A percentile compares a stretch with the other conserved stretches of the same genome.
Conservation (phyloP, 2,113 vertebrate genomes). For the Noturus placidus region DNA sequence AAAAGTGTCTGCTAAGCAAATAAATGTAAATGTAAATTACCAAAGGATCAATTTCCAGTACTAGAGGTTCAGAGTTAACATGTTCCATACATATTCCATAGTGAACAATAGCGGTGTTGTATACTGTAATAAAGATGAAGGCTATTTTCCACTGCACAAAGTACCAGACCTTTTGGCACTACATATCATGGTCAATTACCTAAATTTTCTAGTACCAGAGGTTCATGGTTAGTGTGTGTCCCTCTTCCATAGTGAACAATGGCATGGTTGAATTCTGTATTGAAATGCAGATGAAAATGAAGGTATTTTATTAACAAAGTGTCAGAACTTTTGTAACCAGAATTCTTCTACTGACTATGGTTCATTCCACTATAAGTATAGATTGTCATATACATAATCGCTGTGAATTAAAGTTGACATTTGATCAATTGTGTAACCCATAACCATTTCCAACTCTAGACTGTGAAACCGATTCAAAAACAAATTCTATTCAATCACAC, state of each 20-base stretch:
- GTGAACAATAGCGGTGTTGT: not conserved
- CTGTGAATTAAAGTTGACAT: not conserved
- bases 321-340: not conserved
- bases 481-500: not conserved
- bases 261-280: not conserved
- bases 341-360: not conserved
- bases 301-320: not conserved
- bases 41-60: not conserved
- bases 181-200: not conserved
- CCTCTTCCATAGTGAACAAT: not conserved
- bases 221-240: not conserved
- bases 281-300: not conserved
- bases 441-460: not conserved
- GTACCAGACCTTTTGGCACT: not conserved
- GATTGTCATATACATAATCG: not conserved
- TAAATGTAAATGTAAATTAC: not conserved
- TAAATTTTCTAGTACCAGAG: not conserved
- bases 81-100: not conserved
- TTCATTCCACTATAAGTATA: not conserved
- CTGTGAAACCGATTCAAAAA: not conserved
- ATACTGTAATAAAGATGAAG: not conserved
- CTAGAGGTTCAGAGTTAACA: not conserved
- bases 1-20: too few species aligned
- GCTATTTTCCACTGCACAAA: not conserved
- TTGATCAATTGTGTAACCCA: not conserved